Base-by-base conservation (phyloP, 2,888 invertebrate species). In the Bugula neritina region DNA sequence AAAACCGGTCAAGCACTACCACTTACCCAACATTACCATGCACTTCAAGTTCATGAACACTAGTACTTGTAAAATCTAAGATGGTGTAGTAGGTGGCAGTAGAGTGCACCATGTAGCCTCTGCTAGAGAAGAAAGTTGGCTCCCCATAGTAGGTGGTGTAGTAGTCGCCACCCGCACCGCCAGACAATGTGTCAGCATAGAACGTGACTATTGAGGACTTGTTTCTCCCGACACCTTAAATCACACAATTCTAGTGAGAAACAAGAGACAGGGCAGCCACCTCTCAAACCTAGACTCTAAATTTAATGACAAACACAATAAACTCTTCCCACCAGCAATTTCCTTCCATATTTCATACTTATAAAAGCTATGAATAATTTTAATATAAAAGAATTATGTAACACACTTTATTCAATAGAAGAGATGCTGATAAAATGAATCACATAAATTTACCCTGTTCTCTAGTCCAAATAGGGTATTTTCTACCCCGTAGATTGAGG, bases 61-160 rank as follows among this genome's bases (percentile, higher is more conserved):
- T 31, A 0, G 69, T 69, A 23, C 75, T 70, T 35, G 76, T 73
- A 71, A 82, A 78, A 74, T 81, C 79, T 25, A 80, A 71, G 35
- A 76, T 75, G 1, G 76, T 73, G 73, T 80, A 81, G 73, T 76
- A 76, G 10, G 74, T 73, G 2, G 77, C 77, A 52, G 72, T 74
- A 72, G 79, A 77, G 71, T 79, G 79, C 25, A 78, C 77, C 72
- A 75, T 77, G 73, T 77, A 81, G 27, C 75, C 75, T 23, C 79
- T 75, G 54, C 76, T 74, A 72, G 78, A 78, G 35, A 79, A 27
- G 71, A 78, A 81, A 25, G 79, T 79, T 17, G 81, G 78, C 73
- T 80, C 80, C 1, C 80, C 80, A 73, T 78, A 80, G 72, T 81
- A 80, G 0, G 80, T 79, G 23, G 79, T 80, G 74, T 79, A 76